Base-by-base conservation (phyloP, 2,888 invertebrate genomes). In the Deilephila porcellus region DNA sequence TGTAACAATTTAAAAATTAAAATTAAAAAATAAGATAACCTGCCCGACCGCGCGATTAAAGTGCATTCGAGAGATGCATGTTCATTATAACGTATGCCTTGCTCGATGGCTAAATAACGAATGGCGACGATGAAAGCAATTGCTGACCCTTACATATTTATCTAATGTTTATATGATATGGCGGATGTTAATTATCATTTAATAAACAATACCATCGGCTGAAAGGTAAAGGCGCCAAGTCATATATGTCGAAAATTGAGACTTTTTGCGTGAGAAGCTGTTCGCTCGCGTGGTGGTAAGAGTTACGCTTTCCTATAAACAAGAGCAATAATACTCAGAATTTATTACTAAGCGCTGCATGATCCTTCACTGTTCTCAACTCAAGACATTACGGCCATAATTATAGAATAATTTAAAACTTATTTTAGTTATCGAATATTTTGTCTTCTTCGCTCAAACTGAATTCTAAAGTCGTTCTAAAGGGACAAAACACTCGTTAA, bases 11-110 rank as follows among this genome's bases (percentile, higher is more conserved):
- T 29, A 70, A 60, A 67, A 76, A 79, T 75, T 79, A 79, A 78
- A 80, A 77, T 83, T 84, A 80, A 81, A 79, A 84, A 82, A 80
- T 45, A 45, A 81, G 92, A 93, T 93, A 93, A 93, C 92, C 92
- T 85, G 75, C 56, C 59, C 83, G 90, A 88, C 91, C 87, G 85
- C 74, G 82, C 81, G 86, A 87, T 76, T 80, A 86, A 80, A 80
- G 85, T 88, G 90, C 90, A 90, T 83, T 83, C 85, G 78, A 71
- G 76, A 76, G 76, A 53, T 81, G 88, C 87, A 89, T 86, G 85
- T 72, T 76, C 53, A 77, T 71, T 64, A 25, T 75, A 78, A 77
- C 85, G 90, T 89, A 85, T 85, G 84, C 81, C 82, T 82, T 82
- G 77, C 82, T 78, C 81, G 82, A 76, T 75, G 83, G 79, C 82